Conservation (phyloP, 2,888 invertebrate genomes). For the Lymantria monacha region DNA sequence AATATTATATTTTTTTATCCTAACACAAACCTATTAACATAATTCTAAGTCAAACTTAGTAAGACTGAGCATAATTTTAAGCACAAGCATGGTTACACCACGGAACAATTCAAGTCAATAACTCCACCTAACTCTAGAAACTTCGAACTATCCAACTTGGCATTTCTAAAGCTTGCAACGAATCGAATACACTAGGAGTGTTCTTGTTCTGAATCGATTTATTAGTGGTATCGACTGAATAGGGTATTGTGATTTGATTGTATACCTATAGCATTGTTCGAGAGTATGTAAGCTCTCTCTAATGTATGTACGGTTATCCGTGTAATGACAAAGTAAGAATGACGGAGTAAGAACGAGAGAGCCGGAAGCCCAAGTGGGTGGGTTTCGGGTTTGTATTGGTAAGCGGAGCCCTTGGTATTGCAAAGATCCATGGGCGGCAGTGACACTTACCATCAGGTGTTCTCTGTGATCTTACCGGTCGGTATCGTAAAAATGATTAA, state of each 20-base stretch:
- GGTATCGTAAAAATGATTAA: too few relatives aligned
- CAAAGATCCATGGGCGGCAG: too few relatives aligned
- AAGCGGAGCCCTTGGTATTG: too few relatives aligned
- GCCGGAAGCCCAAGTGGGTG: too few relatives aligned
- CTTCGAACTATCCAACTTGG: constrained; percentile 15
- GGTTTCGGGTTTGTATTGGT: too few relatives aligned
- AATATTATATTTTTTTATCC: not conserved
- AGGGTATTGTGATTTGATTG: constrained; percentile 10
- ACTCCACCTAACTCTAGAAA: constrained; percentile 29
- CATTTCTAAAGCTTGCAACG: constrained; percentile 28
- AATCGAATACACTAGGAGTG: constrained; percentile 33
- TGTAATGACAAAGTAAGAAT: too few relatives aligned
- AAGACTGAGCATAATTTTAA: constrained; percentile 24
- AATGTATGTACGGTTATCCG: too few relatives aligned
- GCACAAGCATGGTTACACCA: constrained; percentile 22
- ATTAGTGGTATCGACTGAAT: constrained; percentile 23
- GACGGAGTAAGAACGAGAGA: too few relatives aligned
- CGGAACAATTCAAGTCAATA: constrained; percentile 42
- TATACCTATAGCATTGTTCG: not conserved
- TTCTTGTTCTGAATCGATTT: constrained; percentile 36
- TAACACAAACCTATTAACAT: not conserved
- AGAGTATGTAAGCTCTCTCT: not conserved
- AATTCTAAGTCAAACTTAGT: constrained; percentile 8
- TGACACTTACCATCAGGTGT: too few relatives aligned
- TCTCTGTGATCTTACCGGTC: too few relatives aligned